Conservation (phyloP, 2,797 vertebrate species). For the Spondyliosoma cantharus region DNA sequence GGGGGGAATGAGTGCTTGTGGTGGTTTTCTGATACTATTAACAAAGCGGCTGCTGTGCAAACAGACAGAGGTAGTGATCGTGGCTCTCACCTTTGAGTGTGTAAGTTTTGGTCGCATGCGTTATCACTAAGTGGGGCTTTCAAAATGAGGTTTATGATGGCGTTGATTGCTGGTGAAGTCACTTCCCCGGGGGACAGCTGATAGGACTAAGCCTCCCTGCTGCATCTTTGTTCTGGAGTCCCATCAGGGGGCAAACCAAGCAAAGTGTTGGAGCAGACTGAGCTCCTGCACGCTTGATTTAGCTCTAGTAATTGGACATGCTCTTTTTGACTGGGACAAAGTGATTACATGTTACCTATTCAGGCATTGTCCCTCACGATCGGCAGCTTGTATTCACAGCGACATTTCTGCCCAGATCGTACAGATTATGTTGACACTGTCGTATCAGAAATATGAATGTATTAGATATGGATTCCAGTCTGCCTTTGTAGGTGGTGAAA, state of each 20-base stretch:
- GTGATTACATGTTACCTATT: conserved; percentile 82
- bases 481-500: conserved; percentile 62
- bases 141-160: conserved; percentile 54
- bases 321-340: conserved; percentile 82
- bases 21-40: conserved; percentile 33
- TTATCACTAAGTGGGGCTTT: conserved; percentile 56
- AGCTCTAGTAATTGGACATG: conserved; percentile 84
- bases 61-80: conserved; percentile 7
- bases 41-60: conserved; percentile 55
- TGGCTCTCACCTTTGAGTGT: conserved; percentile 36
- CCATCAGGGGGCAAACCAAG: conserved; percentile 73
- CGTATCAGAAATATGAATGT: conserved; percentile 47
- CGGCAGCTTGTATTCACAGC: conserved; percentile 38
- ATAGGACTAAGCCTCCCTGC: conserved; percentile 71
- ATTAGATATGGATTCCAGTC: conserved; percentile 55
- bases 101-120: conserved; percentile 29
- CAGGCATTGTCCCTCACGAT: conserved; percentile 70
- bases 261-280: conserved; percentile 74
- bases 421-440: conserved; percentile 32
- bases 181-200: conserved; percentile 62
- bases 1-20: not conserved
- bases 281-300: conserved; percentile 80
- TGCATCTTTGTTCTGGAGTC: conserved; percentile 73
- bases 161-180: conserved; percentile 66
- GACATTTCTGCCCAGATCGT: conserved; percentile 20